Conservation (phyloP, 2,888 invertebrate genomes). For the Tuta absoluta region DNA sequence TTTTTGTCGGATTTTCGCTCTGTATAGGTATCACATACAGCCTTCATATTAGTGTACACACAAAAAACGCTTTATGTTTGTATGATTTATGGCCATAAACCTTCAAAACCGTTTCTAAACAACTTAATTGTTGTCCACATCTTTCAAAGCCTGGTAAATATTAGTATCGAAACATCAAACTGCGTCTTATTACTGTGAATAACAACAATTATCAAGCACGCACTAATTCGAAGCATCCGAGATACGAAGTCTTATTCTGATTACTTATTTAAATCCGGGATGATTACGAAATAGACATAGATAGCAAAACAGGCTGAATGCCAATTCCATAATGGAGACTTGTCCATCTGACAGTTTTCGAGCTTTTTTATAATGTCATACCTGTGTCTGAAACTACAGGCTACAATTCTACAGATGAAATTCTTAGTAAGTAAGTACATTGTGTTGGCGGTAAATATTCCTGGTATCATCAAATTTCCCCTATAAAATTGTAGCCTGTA, state of each 20-base stretch:
- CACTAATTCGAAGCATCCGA: constrained; percentile 49
- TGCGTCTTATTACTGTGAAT: constrained; percentile 45
- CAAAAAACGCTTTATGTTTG: not conserved
- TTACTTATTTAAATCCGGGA: not conserved
- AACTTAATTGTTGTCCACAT: constrained; percentile 29
- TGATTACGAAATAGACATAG: not conserved
- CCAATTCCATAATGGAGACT: no score
- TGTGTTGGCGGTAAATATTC: no score
- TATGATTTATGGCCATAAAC: constrained; percentile 3
- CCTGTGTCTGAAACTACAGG: no score
- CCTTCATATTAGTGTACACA: not conserved
- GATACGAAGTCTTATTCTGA: constrained; percentile 5
- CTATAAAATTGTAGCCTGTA: no score
- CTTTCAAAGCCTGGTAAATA: constrained; percentile 38
- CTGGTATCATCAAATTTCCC: no score
- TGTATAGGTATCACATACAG: not conserved
- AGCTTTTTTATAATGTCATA: no score
- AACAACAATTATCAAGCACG: constrained; percentile 48
- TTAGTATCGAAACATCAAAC: constrained; percentile 36
- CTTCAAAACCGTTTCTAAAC: not conserved
- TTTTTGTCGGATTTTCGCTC: not conserved
- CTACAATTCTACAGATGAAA: no score
- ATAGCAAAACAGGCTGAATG: no score
- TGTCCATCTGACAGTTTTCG: no score
- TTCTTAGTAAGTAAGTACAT: no score